These are phyloP conservation scores for Bellardia pandia DNA, from an alignment of 2,888 invertebrate genomes.

Conservation along the genomic window DNA sequence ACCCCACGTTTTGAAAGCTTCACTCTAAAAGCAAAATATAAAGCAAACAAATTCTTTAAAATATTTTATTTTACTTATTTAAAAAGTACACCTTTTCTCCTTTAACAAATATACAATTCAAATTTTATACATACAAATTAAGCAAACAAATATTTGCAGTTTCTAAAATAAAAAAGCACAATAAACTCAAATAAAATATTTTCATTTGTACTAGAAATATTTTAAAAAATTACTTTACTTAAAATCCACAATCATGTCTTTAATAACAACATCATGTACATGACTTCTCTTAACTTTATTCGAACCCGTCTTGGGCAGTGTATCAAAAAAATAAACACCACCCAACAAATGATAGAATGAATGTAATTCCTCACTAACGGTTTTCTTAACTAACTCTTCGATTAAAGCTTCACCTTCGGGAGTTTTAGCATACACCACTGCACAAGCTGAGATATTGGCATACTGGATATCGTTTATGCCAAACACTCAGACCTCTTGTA, in stretches of 20 bases:
- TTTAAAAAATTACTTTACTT: neutral
- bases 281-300: conserved; percentile 78
- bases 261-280: conserved; percentile 5
- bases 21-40: no score
- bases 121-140: neutral
- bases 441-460: conserved; percentile 79
- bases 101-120: neutral
- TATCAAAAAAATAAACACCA: conserved; percentile 79
- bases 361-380: conserved; percentile 76
- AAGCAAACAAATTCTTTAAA: no score
- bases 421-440: conserved; percentile 76
- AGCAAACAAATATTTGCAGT: neutral
- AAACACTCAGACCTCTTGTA: conserved; percentile 79
- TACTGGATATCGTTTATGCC: conserved; percentile 77
- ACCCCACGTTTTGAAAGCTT: no score
- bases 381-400: conserved; percentile 73
- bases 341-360: conserved; percentile 78
- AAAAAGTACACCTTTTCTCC: no score
- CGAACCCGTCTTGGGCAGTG: conserved; percentile 80
- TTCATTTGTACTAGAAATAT: neutral
- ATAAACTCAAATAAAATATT: neutral
- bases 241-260: neutral
- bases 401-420: conserved; percentile 71
- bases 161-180: neutral
- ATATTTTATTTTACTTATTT: no score